phyloP scores from a whole-genome alignment of 2,888 invertebrate genomes.

The Melinaea marsaeus region DNA sequence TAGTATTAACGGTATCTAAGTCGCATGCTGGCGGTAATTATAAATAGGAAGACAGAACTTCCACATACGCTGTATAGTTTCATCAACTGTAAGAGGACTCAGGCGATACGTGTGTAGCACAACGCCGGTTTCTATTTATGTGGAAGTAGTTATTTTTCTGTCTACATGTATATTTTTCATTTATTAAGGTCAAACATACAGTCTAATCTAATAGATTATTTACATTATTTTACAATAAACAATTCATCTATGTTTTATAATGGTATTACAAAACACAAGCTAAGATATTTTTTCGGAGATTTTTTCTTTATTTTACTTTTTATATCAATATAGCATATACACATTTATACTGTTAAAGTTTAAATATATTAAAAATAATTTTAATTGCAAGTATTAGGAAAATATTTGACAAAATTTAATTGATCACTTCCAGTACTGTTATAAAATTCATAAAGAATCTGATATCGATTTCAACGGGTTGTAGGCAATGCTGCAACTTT shows the following conservation, averaged over 20 bases:
- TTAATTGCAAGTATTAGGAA: too few species aligned
- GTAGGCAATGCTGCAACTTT: slow-evolving; percentile 3
- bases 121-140: not conserved
- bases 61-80: not conserved
- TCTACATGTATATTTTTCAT: not conserved
- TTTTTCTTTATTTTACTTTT: too few species aligned
- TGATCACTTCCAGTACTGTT: not conserved
- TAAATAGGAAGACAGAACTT: not conserved
- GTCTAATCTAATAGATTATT: too few species aligned
- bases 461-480: slow-evolving; percentile 2
- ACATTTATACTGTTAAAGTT: too few species aligned
- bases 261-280: too few species aligned
- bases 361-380: too few species aligned
- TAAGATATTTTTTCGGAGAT: too few species aligned
- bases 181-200: not conserved
- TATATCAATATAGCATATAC: too few species aligned
- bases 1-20: not conserved
- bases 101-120: not conserved
- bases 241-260: too few species aligned
- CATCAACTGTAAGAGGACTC: slow-evolving; percentile 4
- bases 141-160: not conserved
- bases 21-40: not conserved
- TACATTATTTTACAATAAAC: too few species aligned
- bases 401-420: not conserved
- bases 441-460: slow-evolving; percentile 5